Percentiles rank a stretch among this genome's conserved stretches.
Conservation (phyloP, 2,888 invertebrate genomes). For the Sericinus montela region DNA sequence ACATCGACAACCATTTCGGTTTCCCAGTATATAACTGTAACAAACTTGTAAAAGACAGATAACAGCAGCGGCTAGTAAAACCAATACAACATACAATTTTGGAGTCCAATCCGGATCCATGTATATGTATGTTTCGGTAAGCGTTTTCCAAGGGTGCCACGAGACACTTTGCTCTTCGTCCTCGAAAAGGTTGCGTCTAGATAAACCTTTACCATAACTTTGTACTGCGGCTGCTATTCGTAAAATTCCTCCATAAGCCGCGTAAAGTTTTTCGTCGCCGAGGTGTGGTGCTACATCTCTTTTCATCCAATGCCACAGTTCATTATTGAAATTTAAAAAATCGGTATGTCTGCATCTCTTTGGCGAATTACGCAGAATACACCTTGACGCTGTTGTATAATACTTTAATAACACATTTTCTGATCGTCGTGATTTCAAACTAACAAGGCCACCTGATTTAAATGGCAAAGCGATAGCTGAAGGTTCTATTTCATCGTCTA, state of each 20-base stretch:
- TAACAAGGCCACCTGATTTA: slow-evolving; percentile 50
- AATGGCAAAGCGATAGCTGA: slow-evolving; percentile 59
- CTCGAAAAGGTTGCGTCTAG: slow-evolving; percentile 54
- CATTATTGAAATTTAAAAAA: slow-evolving; percentile 63
- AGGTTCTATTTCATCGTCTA: slow-evolving; percentile 49
- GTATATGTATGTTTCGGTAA: slow-evolving; percentile 42
- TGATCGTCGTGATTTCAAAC: slow-evolving; percentile 46
- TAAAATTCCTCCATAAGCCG: slow-evolving; percentile 62
- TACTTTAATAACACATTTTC: slow-evolving; percentile 59
- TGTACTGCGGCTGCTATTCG: slow-evolving; percentile 67
- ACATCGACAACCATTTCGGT: slow-evolving; percentile 42
- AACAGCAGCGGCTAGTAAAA: slow-evolving; percentile 40
- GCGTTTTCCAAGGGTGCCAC: slow-evolving; percentile 53
- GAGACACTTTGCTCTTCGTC: slow-evolving; percentile 28
- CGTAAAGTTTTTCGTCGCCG: slow-evolving; percentile 56
- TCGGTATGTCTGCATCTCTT: slow-evolving; percentile 55
- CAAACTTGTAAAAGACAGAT: slow-evolving; percentile 55
- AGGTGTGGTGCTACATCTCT: slow-evolving; percentile 61
- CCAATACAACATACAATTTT: slow-evolving; percentile 42
- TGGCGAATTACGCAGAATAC: slow-evolving; percentile 58
- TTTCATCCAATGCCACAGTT: slow-evolving; percentile 71
- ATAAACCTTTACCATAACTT: slow-evolving; percentile 57
- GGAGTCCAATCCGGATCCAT: slow-evolving; percentile 54
- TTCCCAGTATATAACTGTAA: slow-evolving; percentile 47
- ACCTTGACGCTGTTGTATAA: slow-evolving; percentile 59